Evolutionary conservation across 2,797 vertebrate species (phyloP).

Genomic region (Lates japonicus): DNA sequence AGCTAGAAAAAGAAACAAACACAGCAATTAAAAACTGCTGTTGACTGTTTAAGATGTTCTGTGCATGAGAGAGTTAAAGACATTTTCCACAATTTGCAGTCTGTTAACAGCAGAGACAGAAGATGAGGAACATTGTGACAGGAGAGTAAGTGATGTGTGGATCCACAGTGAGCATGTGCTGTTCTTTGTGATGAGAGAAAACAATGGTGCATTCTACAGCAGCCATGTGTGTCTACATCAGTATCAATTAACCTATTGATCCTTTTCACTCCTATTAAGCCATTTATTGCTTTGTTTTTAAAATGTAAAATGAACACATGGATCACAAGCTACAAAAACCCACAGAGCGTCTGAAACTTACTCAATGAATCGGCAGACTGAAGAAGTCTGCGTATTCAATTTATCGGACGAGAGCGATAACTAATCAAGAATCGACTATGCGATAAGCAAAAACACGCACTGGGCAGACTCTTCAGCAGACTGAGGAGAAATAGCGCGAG

Average conservation of each 20-base stretch:
- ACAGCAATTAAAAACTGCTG: constrained; percentile 7
- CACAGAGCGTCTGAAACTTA: not conserved
- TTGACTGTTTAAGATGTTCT: constrained; percentile 3
- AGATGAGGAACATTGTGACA: not conserved
- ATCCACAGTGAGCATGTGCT: not conserved
- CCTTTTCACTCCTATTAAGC: not conserved
- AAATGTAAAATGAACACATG: not conserved
- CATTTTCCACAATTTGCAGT: constrained; percentile 1
- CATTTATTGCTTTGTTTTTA: not conserved
- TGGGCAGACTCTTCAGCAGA: constrained; percentile 89
- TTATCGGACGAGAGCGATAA: not conserved
- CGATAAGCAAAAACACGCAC: constrained; percentile 77
- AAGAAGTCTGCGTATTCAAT: not conserved
- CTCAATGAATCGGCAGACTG: not conserved
- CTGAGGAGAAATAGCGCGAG: constrained; percentile 94
- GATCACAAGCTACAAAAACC: not conserved
- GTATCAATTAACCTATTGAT: not conserved
- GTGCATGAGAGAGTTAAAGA: not conserved
- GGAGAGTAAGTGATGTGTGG: not conserved
- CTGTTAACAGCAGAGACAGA: not conserved
- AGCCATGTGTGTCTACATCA: constrained; percentile 2
- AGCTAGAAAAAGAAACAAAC: constrained; percentile 84
- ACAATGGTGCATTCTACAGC: not conserved
- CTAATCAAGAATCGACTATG: not conserved
- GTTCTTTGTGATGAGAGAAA: not conserved